These are phyloP conservation scores for Andrena hattorfiana DNA, from an alignment of 2,888 invertebrate species.

Conservation along the genomic window DNA sequence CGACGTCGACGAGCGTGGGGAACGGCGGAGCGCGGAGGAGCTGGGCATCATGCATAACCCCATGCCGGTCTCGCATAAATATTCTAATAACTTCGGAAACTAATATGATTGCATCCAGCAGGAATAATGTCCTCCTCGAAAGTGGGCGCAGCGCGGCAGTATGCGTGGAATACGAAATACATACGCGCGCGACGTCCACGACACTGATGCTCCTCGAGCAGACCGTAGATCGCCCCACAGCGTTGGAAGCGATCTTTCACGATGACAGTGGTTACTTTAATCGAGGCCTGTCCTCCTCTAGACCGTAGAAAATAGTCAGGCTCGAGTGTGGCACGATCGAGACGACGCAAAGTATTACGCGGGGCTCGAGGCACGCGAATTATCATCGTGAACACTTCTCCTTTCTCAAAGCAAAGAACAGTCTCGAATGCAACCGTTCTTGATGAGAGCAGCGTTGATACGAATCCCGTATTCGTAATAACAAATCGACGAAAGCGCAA, in stretches of 20 bases:
- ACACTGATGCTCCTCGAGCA: conserved; percentile 35
- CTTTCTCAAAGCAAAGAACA: not conserved
- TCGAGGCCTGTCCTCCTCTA: conserved; percentile 39
- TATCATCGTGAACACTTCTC: conserved; percentile 16
- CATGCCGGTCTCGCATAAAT: conserved; percentile 74
- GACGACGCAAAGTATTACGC: conserved; percentile 16
- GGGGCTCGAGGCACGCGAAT: conserved; percentile 5
- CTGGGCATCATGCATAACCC: conserved; percentile 68
- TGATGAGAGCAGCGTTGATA: too few species aligned
- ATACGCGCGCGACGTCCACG: conserved; percentile 22
- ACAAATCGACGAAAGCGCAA: conserved; percentile 6
- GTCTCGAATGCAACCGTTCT: too few species aligned
- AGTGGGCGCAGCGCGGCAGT: conserved; percentile 47
- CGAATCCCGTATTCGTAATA: not conserved
- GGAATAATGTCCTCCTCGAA: conserved; percentile 73
- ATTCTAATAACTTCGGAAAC: conserved; percentile 80
- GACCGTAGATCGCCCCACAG: conserved; percentile 44
- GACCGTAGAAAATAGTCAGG: conserved; percentile 53
- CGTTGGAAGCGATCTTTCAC: conserved; percentile 60
- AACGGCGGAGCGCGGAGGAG: conserved; percentile 39
- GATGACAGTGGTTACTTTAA: conserved; percentile 66
- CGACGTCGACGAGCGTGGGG: conserved; percentile 43
- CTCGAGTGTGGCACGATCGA: conserved; percentile 20
- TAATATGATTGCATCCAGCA: conserved; percentile 77
- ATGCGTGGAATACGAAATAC: conserved; percentile 68